Base-by-base conservation (phyloP, 1,140 invertebrate genomes). In the Agrypnia vestita region DNA sequence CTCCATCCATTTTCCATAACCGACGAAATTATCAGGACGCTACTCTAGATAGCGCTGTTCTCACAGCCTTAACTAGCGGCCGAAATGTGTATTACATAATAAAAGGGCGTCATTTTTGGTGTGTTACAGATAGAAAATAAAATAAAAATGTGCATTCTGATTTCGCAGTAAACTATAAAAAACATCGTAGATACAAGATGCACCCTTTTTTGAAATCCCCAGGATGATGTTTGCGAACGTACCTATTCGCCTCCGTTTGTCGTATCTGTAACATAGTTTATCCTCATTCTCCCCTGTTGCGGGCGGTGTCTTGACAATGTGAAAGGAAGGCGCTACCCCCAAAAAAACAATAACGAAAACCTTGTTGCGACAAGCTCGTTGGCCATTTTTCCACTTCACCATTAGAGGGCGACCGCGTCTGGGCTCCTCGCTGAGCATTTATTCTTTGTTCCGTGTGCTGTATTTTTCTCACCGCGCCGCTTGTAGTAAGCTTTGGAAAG, bases 341-440 rank as follows among this genome's bases (percentile, higher is more conserved):
- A 69, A 69, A 47, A 69, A 8, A 69, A 47, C 61, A 69, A 69
- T 44, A 51, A 51, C 4, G 44, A 69, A 64, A 69, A 46, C 43
- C 64, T 17, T 47, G 64, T 69, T 69, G 44, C 64, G 64, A 69
- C 64, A 69, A 69, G 44, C 64, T 69, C 19, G 64, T 47, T 69
- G n/a, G 43, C 64, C n/a, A 69, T 69, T 64, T 64, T 69, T 69
- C 64, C 64, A 47, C 64, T 69, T 47, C 64, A 49, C n/a, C 21
- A 64, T 19, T 10, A 69, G 15, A 11, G 64, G 64, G 64, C 9
- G 15, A 47, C 44, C 49, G n/a, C 8, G 1, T 15, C 11, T 51
- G 8, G n/a, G n/a, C 10, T 47, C 19, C 61, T 43, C 35, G 61
- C 61, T 64, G 61, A 19, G 61, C 61, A 25, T 64, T 64, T 64